A percentile compares a stretch with the other conserved stretches of the same genome.
These are phyloP conservation scores for Amphiprion ocellaris DNA, from an alignment of 2,113 vertebrate genomes.

Conservation along the genomic window DNA sequence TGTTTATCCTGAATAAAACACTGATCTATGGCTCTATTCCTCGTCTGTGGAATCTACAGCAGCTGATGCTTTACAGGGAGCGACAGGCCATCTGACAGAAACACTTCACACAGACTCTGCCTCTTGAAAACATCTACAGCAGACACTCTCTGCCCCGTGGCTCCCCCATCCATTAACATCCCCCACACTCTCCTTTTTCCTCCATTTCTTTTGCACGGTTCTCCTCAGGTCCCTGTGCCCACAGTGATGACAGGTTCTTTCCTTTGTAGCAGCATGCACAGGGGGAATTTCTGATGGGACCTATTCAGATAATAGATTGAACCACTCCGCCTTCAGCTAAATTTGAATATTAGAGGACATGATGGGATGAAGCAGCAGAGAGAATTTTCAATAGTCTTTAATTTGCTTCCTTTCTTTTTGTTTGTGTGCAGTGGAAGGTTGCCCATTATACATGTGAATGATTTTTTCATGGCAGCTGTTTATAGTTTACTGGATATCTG, in stretches of 20 bases:
- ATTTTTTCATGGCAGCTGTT: slow-evolving; percentile 36
- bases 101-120: slow-evolving; percentile 14
- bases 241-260: slow-evolving; percentile 4
- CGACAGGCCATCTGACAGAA: slow-evolving; percentile 28
- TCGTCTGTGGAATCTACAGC: slow-evolving; percentile 22
- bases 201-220: slow-evolving; percentile 16
- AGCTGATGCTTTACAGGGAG: slow-evolving; percentile 46
- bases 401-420: slow-evolving; percentile 24
- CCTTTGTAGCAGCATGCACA: neutral
- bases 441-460: slow-evolving; percentile 27
- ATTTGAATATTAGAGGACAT: neutral
- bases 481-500: slow-evolving; percentile 31
- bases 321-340: neutral
- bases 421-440: slow-evolving; percentile 43
- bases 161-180: slow-evolving; percentile 38
- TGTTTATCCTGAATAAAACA: neutral
- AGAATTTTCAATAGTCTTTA: neutral
- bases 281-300: slow-evolving; percentile 8
- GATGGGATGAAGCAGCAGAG: slow-evolving; percentile 15
- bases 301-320: slow-evolving; percentile 22
- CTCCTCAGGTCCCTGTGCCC: neutral
- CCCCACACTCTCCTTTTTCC: slow-evolving; percentile 14
- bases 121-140: slow-evolving; percentile 29
- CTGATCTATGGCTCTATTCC: neutral
- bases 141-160: slow-evolving; percentile 36